Conservation (phyloP, 2,888 invertebrate genomes). For the Erynnis tages region DNA sequence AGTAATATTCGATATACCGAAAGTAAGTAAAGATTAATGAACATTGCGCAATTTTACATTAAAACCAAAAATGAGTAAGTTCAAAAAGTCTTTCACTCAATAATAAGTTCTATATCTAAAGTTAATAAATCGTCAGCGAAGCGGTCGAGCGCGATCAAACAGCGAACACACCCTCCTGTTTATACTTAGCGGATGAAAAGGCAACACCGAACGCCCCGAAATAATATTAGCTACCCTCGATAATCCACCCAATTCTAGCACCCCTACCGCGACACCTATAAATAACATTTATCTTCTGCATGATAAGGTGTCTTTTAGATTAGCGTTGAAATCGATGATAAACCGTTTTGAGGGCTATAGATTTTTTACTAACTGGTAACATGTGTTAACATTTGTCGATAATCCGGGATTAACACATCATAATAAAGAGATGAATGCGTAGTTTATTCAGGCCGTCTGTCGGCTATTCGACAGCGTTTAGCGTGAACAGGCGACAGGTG, state of each 20-base stretch:
- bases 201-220: slow-evolving; percentile 80
- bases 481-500: slow-evolving; percentile 69
- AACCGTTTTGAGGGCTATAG: slow-evolving; percentile 40
- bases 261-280: slow-evolving; percentile 36
- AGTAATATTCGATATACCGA: too few species aligned
- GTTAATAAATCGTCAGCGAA: slow-evolving; percentile 70
- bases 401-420: slow-evolving; percentile 81
- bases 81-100: slow-evolving; percentile 38
- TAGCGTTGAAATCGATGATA: slow-evolving; percentile 31
- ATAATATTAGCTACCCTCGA: slow-evolving; percentile 81
- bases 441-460: slow-evolving; percentile 78
- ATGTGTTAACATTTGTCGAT: slow-evolving; percentile 82
- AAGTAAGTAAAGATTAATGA: too few species aligned
- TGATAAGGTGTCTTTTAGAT: slow-evolving; percentile 46
- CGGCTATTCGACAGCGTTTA: slow-evolving; percentile 69
- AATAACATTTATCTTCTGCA: slow-evolving; percentile 45
- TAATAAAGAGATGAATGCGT: slow-evolving; percentile 79
- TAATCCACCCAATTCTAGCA: slow-evolving; percentile 69
- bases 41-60: neutral
- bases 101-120: slow-evolving; percentile 61
- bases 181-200: slow-evolving; percentile 81
- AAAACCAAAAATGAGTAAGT: slow-evolving; percentile 25
- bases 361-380: slow-evolving; percentile 80
- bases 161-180: slow-evolving; percentile 78
- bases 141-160: slow-evolving; percentile 70